phyloP scores from a whole-genome alignment of 2,113 vertebrate species.

The Heliornis fulica region DNA sequence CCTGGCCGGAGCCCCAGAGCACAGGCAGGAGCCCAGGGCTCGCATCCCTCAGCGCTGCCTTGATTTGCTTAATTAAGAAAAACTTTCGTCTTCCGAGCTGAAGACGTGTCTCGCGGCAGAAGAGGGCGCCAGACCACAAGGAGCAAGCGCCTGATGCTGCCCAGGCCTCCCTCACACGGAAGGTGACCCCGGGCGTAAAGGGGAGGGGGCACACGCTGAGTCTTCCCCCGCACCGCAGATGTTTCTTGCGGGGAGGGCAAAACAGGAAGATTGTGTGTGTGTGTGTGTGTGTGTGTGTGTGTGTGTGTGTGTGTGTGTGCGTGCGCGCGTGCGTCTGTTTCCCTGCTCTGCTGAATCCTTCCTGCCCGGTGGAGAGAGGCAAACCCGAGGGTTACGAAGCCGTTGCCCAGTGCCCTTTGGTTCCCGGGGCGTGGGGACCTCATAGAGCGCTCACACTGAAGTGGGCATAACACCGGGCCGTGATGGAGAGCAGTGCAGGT shows the following conservation, averaged over 20 bases:
- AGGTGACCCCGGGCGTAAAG: not conserved
- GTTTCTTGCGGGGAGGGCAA: too few relatives aligned
- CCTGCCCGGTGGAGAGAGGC: not conserved
- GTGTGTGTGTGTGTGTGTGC: too few relatives aligned
- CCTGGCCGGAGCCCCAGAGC: not conserved
- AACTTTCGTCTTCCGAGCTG: not conserved
- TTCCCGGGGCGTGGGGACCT: not conserved
- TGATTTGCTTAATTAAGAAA: accelerated
- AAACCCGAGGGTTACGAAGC: not conserved
- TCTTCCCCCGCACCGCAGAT: not conserved
- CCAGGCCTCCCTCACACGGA: accelerated
- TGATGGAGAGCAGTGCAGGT: too few relatives aligned
- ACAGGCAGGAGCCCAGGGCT: not conserved
- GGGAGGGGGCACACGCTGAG: not conserved
- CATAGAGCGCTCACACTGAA: too few relatives aligned
- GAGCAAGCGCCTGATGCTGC: not conserved
- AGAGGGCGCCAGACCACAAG: conserved; percentile 9
- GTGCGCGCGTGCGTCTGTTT: too few relatives aligned
- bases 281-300: too few relatives aligned
- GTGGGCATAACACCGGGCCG: too few relatives aligned
- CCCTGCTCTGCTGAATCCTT: not conserved
- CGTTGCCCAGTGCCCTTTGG: not conserved
- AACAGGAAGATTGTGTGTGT: too few relatives aligned
- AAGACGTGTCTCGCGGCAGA: not conserved
- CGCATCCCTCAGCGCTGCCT: accelerated